Evolutionary conservation across 2,888 invertebrate genomes (phyloP).

Genomic region (Callinectes sapidus): DNA sequence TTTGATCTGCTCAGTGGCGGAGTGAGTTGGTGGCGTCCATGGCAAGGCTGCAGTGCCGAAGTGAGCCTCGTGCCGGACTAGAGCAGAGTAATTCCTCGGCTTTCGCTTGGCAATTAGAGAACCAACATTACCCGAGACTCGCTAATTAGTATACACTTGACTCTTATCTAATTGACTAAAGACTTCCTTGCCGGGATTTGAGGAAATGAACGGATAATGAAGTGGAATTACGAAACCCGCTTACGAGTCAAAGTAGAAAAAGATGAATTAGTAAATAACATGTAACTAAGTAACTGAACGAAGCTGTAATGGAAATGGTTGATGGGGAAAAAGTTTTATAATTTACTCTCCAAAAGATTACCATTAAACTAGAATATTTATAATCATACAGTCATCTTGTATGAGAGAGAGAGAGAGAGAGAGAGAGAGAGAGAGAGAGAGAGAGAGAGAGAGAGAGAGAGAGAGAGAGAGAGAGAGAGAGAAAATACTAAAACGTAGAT

Average conservation of each 20-base stretch:
- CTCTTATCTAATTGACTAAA: neutral
- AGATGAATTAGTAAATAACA: neutral
- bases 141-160: neutral
- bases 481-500: neutral
- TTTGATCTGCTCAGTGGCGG: neutral
- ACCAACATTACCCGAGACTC: neutral
- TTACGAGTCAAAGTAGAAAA: neutral
- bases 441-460: conserved; percentile 1
- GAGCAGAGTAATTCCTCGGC: neutral
- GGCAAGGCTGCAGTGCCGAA: neutral
- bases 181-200: neutral
- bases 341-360: neutral
- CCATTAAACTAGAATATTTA: neutral
- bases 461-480: neutral
- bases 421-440: conserved; percentile 1
- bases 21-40: neutral
- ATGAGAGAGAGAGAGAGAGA: neutral
- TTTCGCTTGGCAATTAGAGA: neutral
- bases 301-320: neutral
- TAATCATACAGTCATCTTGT: neutral
- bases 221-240: neutral
- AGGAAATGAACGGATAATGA: neutral
- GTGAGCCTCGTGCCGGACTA: neutral
- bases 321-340: neutral
- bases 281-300: neutral